Conservation (phyloP, 2,888 invertebrate species). For the Drosophila buzzatii region DNA sequence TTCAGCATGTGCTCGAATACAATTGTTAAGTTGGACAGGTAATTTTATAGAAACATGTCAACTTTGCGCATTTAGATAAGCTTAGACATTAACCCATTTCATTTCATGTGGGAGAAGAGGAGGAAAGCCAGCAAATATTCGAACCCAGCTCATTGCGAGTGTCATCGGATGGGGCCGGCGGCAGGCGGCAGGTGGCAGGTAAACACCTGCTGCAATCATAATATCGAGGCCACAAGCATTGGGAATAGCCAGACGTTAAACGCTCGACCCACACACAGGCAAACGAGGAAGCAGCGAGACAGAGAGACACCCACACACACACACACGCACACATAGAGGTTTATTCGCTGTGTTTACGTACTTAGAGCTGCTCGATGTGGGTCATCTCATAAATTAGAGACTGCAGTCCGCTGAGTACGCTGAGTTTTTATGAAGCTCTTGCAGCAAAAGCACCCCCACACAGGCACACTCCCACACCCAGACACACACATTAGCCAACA, state of each 20-base stretch:
- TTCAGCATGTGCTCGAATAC: background rate
- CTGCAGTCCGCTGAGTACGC: slow-evolving; percentile 4
- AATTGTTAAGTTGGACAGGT: background rate
- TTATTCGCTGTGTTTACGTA: background rate
- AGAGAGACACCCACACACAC: background rate
- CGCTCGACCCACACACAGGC: background rate
- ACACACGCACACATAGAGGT: background rate
- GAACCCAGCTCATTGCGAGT: slow-evolving; percentile 24
- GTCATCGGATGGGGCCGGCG: background rate
- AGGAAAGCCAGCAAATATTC: slow-evolving; percentile 1
- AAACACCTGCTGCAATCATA: slow-evolving; percentile 7
- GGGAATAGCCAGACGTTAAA: slow-evolving; percentile 8
- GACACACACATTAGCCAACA: background rate
- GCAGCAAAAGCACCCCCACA: background rate
- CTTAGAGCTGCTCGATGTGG: slow-evolving; percentile 5
- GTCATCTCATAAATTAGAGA: slow-evolving; percentile 8
- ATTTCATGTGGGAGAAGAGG: slow-evolving; percentile 4
- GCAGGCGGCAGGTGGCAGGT: background rate
- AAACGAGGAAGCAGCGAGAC: background rate
- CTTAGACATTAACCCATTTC: slow-evolving; percentile 26
- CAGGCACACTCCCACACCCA: background rate
- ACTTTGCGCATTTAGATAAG: slow-evolving; percentile 23
- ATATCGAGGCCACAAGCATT: slow-evolving; percentile 11
- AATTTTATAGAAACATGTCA: slow-evolving; percentile 19
- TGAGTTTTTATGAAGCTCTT: slow-evolving; percentile 6